These are phyloP conservation scores for Dynastes tityus DNA, from an alignment of 2,888 invertebrate species.

Conservation along the genomic window DNA sequence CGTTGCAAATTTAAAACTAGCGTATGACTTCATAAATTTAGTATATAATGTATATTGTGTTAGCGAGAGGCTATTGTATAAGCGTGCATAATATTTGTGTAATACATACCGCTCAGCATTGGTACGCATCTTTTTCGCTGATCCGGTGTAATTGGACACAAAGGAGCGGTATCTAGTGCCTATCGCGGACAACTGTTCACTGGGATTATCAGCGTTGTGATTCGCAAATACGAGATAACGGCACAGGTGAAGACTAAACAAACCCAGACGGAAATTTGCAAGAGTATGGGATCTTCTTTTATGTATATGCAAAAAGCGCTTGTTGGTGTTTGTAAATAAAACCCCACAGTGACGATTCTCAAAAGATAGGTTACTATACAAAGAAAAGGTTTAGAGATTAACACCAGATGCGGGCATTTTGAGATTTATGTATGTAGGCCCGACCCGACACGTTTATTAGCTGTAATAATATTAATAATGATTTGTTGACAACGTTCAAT, in stretches of 20 bases:
- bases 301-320: neutral
- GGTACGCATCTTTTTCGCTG: slow-evolving; percentile 19
- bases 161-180: neutral
- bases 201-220: neutral
- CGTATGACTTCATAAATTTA: slow-evolving; percentile 14
- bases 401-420: too few relatives aligned
- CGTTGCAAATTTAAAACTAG: slow-evolving; percentile 14
- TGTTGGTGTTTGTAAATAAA: too few relatives aligned
- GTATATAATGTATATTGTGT: neutral
- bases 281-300: neutral
- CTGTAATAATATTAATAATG: too few relatives aligned
- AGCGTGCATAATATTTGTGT: neutral
- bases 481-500: too few relatives aligned
- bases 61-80: slow-evolving; percentile 1
- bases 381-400: too few relatives aligned
- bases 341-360: too few relatives aligned
- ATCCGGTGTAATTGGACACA: slow-evolving; percentile 7
- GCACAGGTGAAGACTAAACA: slow-evolving; percentile 1
- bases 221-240: neutral
- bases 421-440: too few relatives aligned
- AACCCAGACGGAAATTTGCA: neutral
- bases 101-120: slow-evolving; percentile 7
- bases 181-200: neutral
- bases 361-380: too few relatives aligned
- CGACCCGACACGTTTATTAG: too few relatives aligned